phyloP scores from a whole-genome alignment of 2,113 vertebrate species.

The Crotalus viridis region DNA sequence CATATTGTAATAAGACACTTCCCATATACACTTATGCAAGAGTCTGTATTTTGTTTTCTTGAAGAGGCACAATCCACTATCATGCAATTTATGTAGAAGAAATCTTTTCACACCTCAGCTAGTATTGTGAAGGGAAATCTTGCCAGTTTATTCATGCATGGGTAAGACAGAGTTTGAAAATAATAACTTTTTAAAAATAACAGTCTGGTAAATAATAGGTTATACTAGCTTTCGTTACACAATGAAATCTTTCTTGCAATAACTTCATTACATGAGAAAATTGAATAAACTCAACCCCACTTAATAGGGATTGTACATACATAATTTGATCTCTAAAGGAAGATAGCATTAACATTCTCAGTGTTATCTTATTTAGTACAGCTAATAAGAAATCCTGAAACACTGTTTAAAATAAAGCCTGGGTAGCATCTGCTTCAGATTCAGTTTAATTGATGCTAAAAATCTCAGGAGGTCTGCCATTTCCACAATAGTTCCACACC shows the following conservation, averaged over 20 bases:
- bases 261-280: not conserved
- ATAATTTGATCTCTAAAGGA: not conserved
- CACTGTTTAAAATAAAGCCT: not conserved
- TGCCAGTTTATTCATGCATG: not conserved
- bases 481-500: slow-evolving; percentile 1
- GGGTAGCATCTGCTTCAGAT: not conserved
- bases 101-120: not conserved
- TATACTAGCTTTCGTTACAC: not conserved
- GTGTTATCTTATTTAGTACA: not conserved
- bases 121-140: not conserved
- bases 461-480: not conserved
- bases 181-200: not conserved
- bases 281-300: not conserved
- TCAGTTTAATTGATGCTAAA: not conserved
- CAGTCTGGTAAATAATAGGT: not conserved
- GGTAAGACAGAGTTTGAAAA: not conserved
- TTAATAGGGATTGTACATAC: not conserved
- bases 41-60: not conserved
- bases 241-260: not conserved
- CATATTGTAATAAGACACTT: not conserved
- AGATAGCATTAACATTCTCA: not conserved
- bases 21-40: not conserved
- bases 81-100: not conserved
- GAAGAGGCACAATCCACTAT: not conserved
- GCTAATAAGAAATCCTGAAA: slow-evolving; percentile 5